phyloP scores from a whole-genome alignment of 1,140 invertebrate species.

The Drosophila rhopaloa region DNA sequence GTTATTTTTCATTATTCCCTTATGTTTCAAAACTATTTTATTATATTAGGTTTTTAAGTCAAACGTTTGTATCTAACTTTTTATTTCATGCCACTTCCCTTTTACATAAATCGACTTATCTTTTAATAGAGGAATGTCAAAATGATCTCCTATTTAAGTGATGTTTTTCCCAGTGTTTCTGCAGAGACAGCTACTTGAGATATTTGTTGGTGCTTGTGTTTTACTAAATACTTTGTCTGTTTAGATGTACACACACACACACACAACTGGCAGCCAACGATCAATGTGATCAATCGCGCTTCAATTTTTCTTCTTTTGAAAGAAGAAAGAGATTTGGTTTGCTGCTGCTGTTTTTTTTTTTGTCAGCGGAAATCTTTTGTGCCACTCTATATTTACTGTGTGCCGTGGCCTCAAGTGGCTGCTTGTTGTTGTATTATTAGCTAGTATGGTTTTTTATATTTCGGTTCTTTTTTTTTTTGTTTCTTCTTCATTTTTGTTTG shows the following conservation, averaged over 20 bases:
- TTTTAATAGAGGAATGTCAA: too few species aligned
- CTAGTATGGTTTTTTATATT: conserved; percentile 63
- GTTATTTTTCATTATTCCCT: too few species aligned
- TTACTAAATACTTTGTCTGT: conserved; percentile 76
- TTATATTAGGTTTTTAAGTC: too few species aligned
- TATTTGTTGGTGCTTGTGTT: conserved; percentile 61
- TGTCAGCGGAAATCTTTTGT: conserved; percentile 79
- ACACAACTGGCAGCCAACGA: conserved; percentile 60
- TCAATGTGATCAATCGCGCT: conserved; percentile 81
- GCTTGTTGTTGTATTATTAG: conserved; percentile 74
- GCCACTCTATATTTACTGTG: conserved; percentile 27
- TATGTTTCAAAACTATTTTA: too few species aligned
- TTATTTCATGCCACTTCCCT: too few species aligned
- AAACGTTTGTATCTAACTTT: too few species aligned
- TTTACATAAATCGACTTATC: too few species aligned
- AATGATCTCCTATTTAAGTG: too few species aligned
- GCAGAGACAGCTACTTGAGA: conserved; percentile 67
- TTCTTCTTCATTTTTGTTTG: conserved; percentile 19
- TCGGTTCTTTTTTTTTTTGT: conserved; percentile 35
- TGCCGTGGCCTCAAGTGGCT: conserved; percentile 59
- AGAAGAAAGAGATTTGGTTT: conserved; percentile 27
- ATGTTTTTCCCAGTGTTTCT: conserved; percentile 4
- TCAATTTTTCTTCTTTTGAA: conserved; percentile 70
- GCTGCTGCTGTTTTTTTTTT: conserved; percentile 36
- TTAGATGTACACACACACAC: conserved; percentile 41